phyloP scores from a whole-genome alignment of 2,888 invertebrate species.

The Drosophila hamatofila region DNA sequence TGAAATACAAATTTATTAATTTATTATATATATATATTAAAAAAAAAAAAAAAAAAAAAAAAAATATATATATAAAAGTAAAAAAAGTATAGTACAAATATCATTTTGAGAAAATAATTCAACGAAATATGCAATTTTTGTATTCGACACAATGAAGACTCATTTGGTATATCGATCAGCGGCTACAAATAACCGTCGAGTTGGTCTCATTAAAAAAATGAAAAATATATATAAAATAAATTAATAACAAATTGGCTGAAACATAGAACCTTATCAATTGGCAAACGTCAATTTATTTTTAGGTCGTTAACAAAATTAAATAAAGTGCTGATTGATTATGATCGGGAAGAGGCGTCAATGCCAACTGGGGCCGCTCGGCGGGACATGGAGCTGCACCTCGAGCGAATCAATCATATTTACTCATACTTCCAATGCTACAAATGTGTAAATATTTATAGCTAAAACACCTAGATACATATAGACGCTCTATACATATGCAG shows the following conservation, averaged over 20 bases:
- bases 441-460: slow-evolving; percentile 15
- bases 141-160: neutral
- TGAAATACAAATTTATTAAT: too few relatives aligned
- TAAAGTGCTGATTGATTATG: slow-evolving; percentile 61
- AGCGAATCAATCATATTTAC: slow-evolving; percentile 71
- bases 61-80: too few relatives aligned
- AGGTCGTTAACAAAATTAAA: slow-evolving; percentile 48
- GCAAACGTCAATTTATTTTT: slow-evolving; percentile 64
- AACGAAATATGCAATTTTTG: neutral
- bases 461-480: neutral
- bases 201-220: slow-evolving; percentile 26
- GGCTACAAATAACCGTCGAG: slow-evolving; percentile 30
- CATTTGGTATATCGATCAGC: slow-evolving; percentile 8
- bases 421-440: slow-evolving; percentile 21
- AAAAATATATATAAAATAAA: slow-evolving; percentile 39
- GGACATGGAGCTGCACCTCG: slow-evolving; percentile 19
- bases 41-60: too few relatives aligned
- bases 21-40: too few relatives aligned
- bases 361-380: slow-evolving; percentile 8
- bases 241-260: slow-evolving; percentile 63
- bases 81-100: too few relatives aligned
- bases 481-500: neutral
- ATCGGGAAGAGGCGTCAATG: slow-evolving; percentile 48
- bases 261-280: slow-evolving; percentile 62
- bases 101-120: too few relatives aligned